A percentile compares a stretch with the other conserved stretches of the same genome.
phyloP scores from a whole-genome alignment of 2,797 vertebrate species.

The Danio jaintianensis region DNA sequence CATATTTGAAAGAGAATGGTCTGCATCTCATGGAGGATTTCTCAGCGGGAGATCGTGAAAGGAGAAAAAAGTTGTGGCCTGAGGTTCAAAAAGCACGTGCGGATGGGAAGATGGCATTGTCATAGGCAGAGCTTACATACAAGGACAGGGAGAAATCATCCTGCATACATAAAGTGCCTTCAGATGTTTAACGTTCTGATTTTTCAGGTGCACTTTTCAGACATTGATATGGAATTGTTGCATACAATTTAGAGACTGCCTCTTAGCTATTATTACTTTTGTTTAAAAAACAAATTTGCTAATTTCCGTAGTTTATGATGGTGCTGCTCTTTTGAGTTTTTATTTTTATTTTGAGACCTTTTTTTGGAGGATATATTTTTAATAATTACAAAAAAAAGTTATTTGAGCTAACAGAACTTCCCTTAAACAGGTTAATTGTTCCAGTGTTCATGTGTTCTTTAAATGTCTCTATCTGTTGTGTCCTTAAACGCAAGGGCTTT shows the following conservation, averaged over 20 bases:
- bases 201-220: too few species aligned
- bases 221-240: too few species aligned
- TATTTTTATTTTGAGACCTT: neutral
- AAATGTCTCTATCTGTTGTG: neutral
- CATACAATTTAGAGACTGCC: too few species aligned
- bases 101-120: neutral
- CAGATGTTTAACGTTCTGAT: too few species aligned
- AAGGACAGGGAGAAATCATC: neutral
- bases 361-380: too few species aligned
- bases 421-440: neutral
- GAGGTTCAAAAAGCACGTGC: neutral
- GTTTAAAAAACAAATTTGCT: too few species aligned
- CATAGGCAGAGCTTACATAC: neutral
- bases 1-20: neutral
- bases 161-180: too few species aligned
- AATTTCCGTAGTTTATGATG: neutral
- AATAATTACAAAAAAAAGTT: too few species aligned
- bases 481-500: neutral
- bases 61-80: neutral
- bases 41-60: neutral
- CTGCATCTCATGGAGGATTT: neutral
- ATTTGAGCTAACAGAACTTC: neutral
- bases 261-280: too few species aligned
- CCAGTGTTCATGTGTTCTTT: neutral
- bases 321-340: neutral